These are phyloP conservation scores for Campoletis sonorensis DNA, from an alignment of 1,140 invertebrate species.

Conservation along the genomic window DNA sequence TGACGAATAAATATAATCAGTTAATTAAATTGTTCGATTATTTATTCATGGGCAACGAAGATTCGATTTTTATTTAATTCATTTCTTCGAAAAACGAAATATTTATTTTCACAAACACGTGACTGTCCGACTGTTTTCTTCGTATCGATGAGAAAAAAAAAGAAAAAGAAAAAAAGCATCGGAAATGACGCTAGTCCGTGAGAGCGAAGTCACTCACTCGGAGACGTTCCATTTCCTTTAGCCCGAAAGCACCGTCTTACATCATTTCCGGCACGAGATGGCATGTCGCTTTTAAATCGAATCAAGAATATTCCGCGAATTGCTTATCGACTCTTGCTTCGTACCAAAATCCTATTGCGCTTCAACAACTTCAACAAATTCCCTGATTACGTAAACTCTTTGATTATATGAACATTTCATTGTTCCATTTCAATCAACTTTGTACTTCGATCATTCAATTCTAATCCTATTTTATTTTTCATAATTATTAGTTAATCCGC, in stretches of 20 bases:
- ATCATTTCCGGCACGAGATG: slow-evolving; percentile 74
- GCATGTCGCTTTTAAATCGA: slow-evolving; percentile 77
- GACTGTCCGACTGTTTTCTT: slow-evolving; percentile 35
- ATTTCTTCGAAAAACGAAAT: neutral
- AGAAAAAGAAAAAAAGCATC: neutral
- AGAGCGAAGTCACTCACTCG: slow-evolving; percentile 63
- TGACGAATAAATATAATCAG: too few relatives aligned
- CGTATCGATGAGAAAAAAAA: neutral
- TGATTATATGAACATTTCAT: slow-evolving; percentile 41
- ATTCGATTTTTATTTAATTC: too few relatives aligned
- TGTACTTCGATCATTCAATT: neutral
- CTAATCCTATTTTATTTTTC: neutral
- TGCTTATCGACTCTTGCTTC: slow-evolving; percentile 55
- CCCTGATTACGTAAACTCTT: slow-evolving; percentile 55
- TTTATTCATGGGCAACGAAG: too few relatives aligned
- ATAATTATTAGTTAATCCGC: too few relatives aligned
- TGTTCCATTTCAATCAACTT: neutral
- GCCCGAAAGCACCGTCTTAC: slow-evolving; percentile 68
- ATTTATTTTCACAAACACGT: neutral
- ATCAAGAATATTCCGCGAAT: slow-evolving; percentile 76
- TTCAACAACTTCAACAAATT: slow-evolving; percentile 36
- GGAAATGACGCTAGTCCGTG: slow-evolving; percentile 22
- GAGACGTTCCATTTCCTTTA: slow-evolving; percentile 74
- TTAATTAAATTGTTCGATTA: too few relatives aligned
- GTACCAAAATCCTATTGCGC: slow-evolving; percentile 24